Base-by-base conservation (phyloP, 2,888 invertebrate species). In the Athalia rosae region DNA sequence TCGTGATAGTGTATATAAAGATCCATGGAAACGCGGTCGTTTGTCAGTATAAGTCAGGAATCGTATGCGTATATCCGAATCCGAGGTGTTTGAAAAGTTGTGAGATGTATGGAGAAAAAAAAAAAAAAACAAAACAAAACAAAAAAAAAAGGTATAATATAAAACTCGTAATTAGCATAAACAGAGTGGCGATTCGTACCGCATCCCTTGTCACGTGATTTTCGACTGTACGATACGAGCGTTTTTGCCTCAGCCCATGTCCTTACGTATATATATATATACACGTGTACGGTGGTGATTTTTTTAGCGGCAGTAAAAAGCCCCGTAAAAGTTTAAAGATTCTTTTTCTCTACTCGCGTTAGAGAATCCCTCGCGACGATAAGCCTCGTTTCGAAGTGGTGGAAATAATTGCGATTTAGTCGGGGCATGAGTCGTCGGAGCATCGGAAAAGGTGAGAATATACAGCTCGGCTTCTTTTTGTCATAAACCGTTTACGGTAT, bases 101-200 rank as follows among this genome's bases (percentile, higher is more conserved):
- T 2, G n/a, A n/a, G n/a, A n/a, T n/a, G n/a, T n/a, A n/a, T n/a
- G n/a, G n/a, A n/a, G n/a, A n/a, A n/a, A n/a, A n/a, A n/a, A n/a
- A n/a, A n/a, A n/a, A n/a, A n/a, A n/a, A n/a, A n/a, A n/a, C n/a
- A n/a, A n/a, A n/a, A n/a, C n/a, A n/a, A n/a, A 13, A 41, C 56
- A 13, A 43, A 61, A 48, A 45, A 58, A 28, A 74, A 74, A 59
- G 13, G 13, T n/a, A n/a, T n/a, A n/a, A 15, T n/a, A 74, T 61
- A 61, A 62, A 48, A 61, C 61, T 28, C n/a, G 61, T 74, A 61
- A 61, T 74, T 62, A 62, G 61, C 74, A 74, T 74, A 74, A 74
- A 74, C 74, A 74, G 74, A 61, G 74, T 74, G 74, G 74, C 71
- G 71, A 71, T 74, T 74, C 74, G 74, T 61, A 43, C 28, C 50